Base-by-base conservation (phyloP, 2,113 vertebrate species). In the Gymnarchus niloticus region DNA sequence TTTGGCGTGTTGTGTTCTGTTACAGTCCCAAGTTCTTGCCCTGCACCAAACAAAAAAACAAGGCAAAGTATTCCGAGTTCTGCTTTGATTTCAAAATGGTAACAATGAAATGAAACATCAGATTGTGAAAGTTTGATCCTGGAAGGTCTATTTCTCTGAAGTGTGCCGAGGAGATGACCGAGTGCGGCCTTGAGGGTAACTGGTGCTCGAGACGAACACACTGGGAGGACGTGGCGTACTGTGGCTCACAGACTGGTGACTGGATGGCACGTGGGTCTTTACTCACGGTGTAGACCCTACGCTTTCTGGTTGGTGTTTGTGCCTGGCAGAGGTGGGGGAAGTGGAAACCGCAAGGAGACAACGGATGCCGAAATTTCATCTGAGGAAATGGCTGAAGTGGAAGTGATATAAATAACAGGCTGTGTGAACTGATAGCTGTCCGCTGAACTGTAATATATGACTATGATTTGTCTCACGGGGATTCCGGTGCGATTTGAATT, bases 381-480 rank as follows among this genome's bases (percentile, higher is more conserved):
- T 84, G 88, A 86, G 87, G 87, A 88, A 89, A 80, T 57, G 51
- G 52, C n/a, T 52, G 25, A 61, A 56, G 76, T 49, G 44, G 73
- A 81, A 57, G 23, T n/a, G 37, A 61, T 48, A 80, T 61, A 80
- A 84, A 84, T 87, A 52, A 76, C 19, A 17, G n/a, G 19, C 19
- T 23, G 3, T 37, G 25, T 84, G 48, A 52, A 33, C 46, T 73
- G 46, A 41, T 54, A 77, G 51, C 4, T 56, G 51, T 51, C 28
- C 0, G 12, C 17, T 44, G 17, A 9, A 8, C 25, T 4, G 23
- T 51, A 4, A 37, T 41, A n/a, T 54, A 28, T 6, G 17, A 9
- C 19, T 8, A 69, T 25, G 59, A 69, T 37, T 41, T 46, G 52
- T 56, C 52, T 23, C 81, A 44, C 17, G 28, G 6, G 77, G 21